Conservation (phyloP, 2,113 vertebrate genomes). For the Anser cygnoides region DNA sequence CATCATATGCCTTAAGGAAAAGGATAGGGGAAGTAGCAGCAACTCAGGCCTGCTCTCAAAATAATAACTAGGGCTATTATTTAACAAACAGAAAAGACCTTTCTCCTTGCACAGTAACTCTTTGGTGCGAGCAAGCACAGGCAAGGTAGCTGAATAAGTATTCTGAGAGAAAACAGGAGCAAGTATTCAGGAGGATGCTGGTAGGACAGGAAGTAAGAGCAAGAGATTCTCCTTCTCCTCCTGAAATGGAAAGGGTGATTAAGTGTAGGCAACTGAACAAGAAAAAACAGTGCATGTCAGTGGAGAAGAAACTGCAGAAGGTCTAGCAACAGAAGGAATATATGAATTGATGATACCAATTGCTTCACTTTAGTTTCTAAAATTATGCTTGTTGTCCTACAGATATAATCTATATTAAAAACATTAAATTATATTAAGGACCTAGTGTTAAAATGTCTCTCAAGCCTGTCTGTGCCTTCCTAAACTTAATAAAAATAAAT, state of each 20-base stretch:
- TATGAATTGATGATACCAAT: neutral
- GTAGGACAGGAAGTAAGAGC: neutral
- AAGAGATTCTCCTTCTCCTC: slow-evolving; percentile 1
- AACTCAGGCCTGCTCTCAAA: neutral
- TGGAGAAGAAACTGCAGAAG: neutral
- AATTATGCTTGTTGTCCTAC: neutral
- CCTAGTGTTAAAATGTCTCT: neutral
- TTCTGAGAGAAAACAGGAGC: neutral
- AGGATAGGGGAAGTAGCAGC: neutral
- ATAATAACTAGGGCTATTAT: slow-evolving; percentile 52
- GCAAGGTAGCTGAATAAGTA: slow-evolving; percentile 13
- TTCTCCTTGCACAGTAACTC: slow-evolving; percentile 12
- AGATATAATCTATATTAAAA: neutral
- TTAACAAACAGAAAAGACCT: slow-evolving; percentile 19
- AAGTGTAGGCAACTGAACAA: neutral
- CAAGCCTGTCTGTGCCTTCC: neutral
- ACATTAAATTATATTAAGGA: neutral
- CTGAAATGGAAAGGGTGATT: slow-evolving; percentile 45
- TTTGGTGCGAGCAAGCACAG: slow-evolving; percentile 25
- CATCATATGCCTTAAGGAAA: slow-evolving; percentile 47
- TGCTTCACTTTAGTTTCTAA: neutral
- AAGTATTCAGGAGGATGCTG: neutral
- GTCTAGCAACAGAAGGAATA: neutral
- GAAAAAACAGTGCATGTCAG: neutral
- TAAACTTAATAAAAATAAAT: neutral